phyloP scores from a whole-genome alignment of 2,888 invertebrate species.

The Melipona beecheii region DNA sequence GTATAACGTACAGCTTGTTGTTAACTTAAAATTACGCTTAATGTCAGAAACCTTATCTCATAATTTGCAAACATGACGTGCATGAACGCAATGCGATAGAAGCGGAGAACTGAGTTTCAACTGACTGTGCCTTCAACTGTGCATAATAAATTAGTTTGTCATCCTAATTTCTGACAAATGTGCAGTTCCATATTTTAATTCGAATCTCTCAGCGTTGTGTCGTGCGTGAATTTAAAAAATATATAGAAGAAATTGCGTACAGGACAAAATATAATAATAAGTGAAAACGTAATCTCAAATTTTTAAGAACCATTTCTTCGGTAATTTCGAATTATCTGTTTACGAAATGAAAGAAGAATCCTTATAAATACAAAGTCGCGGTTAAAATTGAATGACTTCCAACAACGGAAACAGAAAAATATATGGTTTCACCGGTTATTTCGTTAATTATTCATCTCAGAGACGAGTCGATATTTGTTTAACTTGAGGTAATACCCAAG shows the following conservation, averaged over 20 bases:
- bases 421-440: slow-evolving; percentile 39
- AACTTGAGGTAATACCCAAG: slow-evolving; percentile 18
- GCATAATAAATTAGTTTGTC: neutral
- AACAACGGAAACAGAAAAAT: slow-evolving; percentile 38
- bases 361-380: neutral
- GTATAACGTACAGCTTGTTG: neutral
- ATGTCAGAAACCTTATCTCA: neutral
- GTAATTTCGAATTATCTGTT: neutral
- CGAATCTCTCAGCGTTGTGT: neutral
- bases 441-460: slow-evolving; percentile 9
- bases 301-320: neutral
- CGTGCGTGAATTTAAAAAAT: neutral
- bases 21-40: neutral
- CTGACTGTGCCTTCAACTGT: neutral
- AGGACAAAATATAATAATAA: neutral
- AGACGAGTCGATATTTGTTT: slow-evolving; percentile 31
- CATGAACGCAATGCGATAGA: too few species aligned
- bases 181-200: neutral
- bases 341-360: neutral
- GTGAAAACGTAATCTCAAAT: neutral
- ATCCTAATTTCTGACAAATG: neutral
- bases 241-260: too few species aligned
- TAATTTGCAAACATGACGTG: neutral
- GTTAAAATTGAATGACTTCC: slow-evolving; percentile 1
- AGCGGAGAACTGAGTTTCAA: neutral